phyloP scores from a whole-genome alignment of 1,140 invertebrate species.

The Caenorhabditis brenneri region DNA sequence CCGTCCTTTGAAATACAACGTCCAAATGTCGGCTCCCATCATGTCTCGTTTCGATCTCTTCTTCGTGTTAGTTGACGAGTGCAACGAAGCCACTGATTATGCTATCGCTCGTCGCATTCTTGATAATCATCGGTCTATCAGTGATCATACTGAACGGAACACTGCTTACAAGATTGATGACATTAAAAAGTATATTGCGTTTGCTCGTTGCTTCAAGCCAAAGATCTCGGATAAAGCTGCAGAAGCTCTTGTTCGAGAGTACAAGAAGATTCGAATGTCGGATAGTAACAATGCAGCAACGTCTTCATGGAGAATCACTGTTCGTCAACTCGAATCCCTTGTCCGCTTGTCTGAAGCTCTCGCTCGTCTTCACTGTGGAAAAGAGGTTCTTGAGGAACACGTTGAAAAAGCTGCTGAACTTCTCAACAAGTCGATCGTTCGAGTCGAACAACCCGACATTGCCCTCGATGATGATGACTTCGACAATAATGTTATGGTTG shows the following conservation, averaged over 20 bases:
- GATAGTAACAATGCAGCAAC: constrained; percentile 79
- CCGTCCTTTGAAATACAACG: constrained; percentile 93
- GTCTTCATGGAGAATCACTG: constrained; percentile 89
- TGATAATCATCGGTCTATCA: constrained; percentile 80
- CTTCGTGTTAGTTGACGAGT: constrained; percentile 95
- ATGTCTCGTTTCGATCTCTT: constrained; percentile 99
- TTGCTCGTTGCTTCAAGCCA: constrained; percentile 94
- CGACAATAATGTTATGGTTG: constrained; percentile 57
- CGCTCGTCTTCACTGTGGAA: constrained; percentile 91
- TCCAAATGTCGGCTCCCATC: constrained; percentile 89
- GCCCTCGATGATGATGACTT: constrained; percentile 82
- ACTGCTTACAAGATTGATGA: constrained; percentile 82
- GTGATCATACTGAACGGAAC: constrained; percentile 78
- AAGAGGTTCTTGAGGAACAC: constrained; percentile 76
- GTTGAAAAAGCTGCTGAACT: constrained; percentile 91
- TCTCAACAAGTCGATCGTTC: constrained; percentile 95
- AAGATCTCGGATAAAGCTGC: constrained; percentile 81
- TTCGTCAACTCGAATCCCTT: constrained; percentile 97
- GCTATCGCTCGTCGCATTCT: constrained; percentile 94
- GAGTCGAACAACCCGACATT: constrained; percentile 94
- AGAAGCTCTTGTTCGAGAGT: constrained; percentile 85
- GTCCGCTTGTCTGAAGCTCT: constrained; percentile 93
- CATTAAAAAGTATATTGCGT: constrained; percentile 90
- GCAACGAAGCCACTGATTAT: constrained; percentile 84
- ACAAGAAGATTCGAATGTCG: constrained; percentile 83